These are phyloP conservation scores for Teleogryllus occipitalis DNA, from an alignment of 1,140 invertebrate genomes.

Conservation along the genomic window DNA sequence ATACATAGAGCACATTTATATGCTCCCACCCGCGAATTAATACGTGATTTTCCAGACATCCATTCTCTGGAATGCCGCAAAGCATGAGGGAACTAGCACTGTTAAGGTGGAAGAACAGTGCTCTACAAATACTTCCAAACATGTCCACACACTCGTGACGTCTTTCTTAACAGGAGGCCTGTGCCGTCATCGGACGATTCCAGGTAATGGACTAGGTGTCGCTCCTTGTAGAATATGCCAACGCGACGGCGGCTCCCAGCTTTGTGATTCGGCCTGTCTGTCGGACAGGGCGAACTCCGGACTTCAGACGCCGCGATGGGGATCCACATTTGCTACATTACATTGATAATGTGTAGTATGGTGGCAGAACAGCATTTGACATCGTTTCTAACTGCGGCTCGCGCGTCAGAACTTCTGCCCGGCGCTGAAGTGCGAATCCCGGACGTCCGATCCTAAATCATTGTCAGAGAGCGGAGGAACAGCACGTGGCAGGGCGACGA, in stretches of 20 bases:
- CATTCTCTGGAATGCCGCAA: no score
- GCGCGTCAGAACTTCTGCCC: not conserved
- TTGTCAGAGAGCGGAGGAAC: not conserved
- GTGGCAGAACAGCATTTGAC: not conserved
- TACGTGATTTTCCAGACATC: no score
- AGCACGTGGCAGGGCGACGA: not conserved
- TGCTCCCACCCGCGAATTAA: no score
- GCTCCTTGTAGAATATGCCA: no score
- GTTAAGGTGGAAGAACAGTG: no score
- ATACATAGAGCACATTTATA: no score
- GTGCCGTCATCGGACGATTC: no score
- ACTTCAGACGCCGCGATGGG: not conserved
- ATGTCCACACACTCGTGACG: no score
- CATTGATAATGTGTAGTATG: not conserved
- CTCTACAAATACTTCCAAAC: no score
- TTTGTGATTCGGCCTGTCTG: not conserved
- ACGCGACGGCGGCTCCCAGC: not conserved
- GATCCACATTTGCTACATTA: not conserved
- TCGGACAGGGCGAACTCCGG: not conserved
- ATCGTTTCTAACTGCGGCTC: not conserved
- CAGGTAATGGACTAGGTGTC: no score
- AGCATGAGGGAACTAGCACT: no score
- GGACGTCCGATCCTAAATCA: not conserved
- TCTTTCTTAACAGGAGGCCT: no score
- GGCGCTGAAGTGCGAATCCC: not conserved